A percentile compares a stretch with the other conserved stretches of the same genome.
Conservation (phyloP, 1,140 invertebrate genomes). For the Periplaneta americana region DNA sequence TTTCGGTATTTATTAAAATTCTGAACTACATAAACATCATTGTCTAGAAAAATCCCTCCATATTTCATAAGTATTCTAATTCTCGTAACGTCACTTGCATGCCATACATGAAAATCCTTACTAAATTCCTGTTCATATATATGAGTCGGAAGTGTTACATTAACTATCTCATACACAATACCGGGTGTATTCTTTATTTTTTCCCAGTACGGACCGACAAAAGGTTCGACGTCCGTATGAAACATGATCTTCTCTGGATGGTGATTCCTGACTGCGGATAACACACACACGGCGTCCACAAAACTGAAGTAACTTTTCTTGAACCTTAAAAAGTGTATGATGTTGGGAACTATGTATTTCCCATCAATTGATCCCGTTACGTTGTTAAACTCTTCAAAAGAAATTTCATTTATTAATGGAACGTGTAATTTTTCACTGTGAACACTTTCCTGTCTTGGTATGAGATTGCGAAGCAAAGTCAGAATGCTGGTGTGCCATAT, state of each 20-base stretch:
- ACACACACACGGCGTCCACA: background rate
- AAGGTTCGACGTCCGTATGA: background rate
- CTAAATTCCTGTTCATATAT: background rate
- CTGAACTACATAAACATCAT: slow-evolving; percentile 32
- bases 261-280: background rate
- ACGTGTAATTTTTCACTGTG: no score
- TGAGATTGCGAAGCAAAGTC: background rate
- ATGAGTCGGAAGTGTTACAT: background rate
- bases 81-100: slow-evolving; percentile 30
- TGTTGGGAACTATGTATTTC: background rate
- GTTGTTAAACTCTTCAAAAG: background rate
- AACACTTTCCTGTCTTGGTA: no score
- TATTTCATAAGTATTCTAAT: slow-evolving; percentile 28
- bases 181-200: background rate
- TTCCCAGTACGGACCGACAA: background rate
- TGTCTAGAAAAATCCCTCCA: slow-evolving; percentile 35
- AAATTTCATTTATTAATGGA: background rate
- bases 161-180: background rate
- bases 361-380: background rate
- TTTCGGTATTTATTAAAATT: slow-evolving; percentile 28
- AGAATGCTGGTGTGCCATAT: background rate
- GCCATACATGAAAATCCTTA: slow-evolving; percentile 22
- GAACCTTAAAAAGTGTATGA: background rate
- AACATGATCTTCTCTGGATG: background rate
- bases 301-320: background rate